Conservation (phyloP, 2,113 vertebrate species). For the Condylura cristata region DNA sequence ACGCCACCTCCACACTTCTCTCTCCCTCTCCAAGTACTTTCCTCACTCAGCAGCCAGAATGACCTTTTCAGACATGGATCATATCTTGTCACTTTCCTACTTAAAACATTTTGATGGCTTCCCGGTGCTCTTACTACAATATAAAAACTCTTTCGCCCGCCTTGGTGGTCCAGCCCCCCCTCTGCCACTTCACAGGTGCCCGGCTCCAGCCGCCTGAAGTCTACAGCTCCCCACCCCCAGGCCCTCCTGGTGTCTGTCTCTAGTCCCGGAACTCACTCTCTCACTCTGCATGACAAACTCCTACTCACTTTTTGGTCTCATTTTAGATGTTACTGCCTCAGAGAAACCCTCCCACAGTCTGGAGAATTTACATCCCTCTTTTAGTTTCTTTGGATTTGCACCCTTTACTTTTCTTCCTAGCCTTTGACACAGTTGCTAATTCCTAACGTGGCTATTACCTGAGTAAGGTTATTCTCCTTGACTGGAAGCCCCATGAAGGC, state of each 20-base stretch:
- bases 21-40: background rate
- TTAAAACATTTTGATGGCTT: background rate
- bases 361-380: background rate
- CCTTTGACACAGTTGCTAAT: background rate
- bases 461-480: background rate
- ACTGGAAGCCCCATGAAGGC: background rate
- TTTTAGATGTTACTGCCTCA: background rate
- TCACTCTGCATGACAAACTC: background rate
- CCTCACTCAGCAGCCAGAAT: constrained; percentile 25
- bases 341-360: background rate
- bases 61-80: constrained; percentile 50
- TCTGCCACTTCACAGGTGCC: fast-evolving
- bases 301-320: background rate
- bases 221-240: background rate
- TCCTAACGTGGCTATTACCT: background rate
- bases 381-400: background rate
- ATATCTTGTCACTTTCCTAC: background rate
- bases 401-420: background rate
- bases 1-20: background rate
- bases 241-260: background rate
- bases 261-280: background rate
- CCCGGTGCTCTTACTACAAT: background rate
- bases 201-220: background rate
- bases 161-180: background rate
- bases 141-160: background rate